Evolutionary conservation across 2,888 invertebrate species (phyloP).

Genomic region (Temnothorax unifasciatus): DNA sequence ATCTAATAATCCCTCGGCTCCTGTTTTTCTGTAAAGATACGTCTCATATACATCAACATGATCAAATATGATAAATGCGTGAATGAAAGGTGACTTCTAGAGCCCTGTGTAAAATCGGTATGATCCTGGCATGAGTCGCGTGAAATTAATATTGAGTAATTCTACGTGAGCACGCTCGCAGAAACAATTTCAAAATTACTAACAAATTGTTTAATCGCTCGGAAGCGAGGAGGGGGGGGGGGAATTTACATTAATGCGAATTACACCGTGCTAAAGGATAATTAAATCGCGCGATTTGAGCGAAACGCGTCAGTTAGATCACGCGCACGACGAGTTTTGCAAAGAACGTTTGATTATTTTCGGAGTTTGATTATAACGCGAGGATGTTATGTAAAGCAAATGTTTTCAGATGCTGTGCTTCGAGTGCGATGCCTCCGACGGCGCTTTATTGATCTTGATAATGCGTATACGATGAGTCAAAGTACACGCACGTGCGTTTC

Average conservation of each 20-base stretch:
- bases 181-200: constrained; percentile 20
- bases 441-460: constrained; percentile 56
- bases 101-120: background rate
- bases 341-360: constrained; percentile 39
- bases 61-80: background rate
- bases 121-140: background rate
- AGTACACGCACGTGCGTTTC: constrained; percentile 44
- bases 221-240: background rate
- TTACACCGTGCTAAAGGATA: background rate
- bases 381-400: constrained; percentile 45
- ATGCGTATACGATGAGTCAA: constrained; percentile 44
- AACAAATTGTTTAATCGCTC: constrained; percentile 30
- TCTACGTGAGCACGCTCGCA: background rate
- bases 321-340: constrained; percentile 4
- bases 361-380: constrained; percentile 30
- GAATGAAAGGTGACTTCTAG: background rate
- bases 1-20: background rate
- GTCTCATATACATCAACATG: background rate
- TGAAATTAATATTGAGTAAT: constrained; percentile 20
- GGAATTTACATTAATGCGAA: constrained; percentile 7
- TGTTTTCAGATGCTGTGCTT: constrained; percentile 30
- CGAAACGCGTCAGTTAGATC: constrained; percentile 12
- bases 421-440: constrained; percentile 28
- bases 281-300: constrained; percentile 10
- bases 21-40: background rate